Percentiles rank a stretch among this genome's conserved stretches.
Conservation (phyloP, 2,888 invertebrate genomes). For the Apamea monoglypha region DNA sequence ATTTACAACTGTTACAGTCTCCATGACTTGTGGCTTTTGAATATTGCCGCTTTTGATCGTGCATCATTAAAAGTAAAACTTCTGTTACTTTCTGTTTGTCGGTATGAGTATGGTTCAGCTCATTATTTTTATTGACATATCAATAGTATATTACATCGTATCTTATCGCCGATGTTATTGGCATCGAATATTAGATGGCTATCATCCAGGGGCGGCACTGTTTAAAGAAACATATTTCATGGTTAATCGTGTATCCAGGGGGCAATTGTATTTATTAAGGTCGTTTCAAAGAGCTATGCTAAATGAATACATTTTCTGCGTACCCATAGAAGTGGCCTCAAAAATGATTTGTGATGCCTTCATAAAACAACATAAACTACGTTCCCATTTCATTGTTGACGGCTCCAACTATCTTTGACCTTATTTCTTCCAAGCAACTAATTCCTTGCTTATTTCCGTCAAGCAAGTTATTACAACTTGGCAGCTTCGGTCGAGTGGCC, state of each 20-base stretch:
- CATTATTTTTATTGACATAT: slow-evolving; percentile 55
- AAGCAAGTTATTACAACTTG: slow-evolving; percentile 53
- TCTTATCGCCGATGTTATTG: slow-evolving; percentile 47
- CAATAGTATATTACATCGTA: slow-evolving; percentile 43
- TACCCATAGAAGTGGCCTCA: not conserved
- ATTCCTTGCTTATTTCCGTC: slow-evolving; percentile 38
- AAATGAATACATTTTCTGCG: not conserved
- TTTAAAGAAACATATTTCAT: slow-evolving; percentile 38
- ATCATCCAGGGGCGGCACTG: slow-evolving; percentile 17
- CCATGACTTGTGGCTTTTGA: not conserved
- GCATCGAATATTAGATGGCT: slow-evolving; percentile 25
- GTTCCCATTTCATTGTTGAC: slow-evolving; percentile 11
- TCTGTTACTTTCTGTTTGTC: not conserved
- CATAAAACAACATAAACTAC: not conserved
- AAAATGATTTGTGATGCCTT: not conserved
- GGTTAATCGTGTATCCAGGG: not conserved
- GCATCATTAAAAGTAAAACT: not conserved
- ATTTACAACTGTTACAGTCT: not conserved
- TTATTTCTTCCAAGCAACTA: slow-evolving; percentile 41
- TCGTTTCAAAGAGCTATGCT: not conserved
- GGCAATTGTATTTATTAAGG: not conserved
- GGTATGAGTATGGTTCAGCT: slow-evolving; percentile 20
- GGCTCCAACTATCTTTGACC: slow-evolving; percentile 9
- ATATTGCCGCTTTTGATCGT: not conserved
- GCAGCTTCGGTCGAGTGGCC: slow-evolving; percentile 21